These are phyloP conservation scores for Clarias gariepinus DNA, from an alignment of 2,113 vertebrate genomes.

Conservation along the genomic window DNA sequence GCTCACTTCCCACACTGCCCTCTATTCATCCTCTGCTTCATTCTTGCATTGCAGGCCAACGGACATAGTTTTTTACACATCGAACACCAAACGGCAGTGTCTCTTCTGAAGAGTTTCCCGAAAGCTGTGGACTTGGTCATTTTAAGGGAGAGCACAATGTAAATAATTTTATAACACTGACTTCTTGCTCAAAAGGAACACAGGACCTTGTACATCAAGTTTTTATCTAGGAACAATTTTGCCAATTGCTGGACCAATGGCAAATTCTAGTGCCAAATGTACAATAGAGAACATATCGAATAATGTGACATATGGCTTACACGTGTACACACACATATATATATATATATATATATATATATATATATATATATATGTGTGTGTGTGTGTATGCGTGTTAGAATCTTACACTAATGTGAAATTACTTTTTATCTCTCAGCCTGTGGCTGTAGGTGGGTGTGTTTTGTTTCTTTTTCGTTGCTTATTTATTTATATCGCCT, in stretches of 20 bases:
- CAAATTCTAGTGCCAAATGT: conserved; percentile 99
- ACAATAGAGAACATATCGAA: conserved; percentile 82
- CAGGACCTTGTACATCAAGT: conserved; percentile 57
- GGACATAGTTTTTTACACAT: conserved; percentile 99
- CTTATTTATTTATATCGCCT: conserved; percentile 69
- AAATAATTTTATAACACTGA: conserved; percentile 78
- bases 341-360: conserved; percentile 51
- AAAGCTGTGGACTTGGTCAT: conserved; percentile 98
- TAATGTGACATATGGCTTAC: conserved; percentile 67
- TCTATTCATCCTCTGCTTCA: conserved; percentile 63
- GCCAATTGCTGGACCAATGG: conserved; percentile 99
- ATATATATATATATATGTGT: background rate
- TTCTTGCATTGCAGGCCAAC: conserved; percentile 90
- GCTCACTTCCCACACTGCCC: conserved; percentile 48
- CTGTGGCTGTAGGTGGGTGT: conserved; percentile 84
- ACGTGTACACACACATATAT: background rate
- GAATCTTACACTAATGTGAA: conserved; percentile 76
- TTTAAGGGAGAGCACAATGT: conserved; percentile 96
- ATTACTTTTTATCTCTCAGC: conserved; percentile 81
- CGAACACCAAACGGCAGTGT: conserved; percentile 97
- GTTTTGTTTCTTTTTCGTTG: conserved; percentile 63
- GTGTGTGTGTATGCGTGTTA: conserved; percentile 64
- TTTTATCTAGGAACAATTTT: conserved; percentile 84
- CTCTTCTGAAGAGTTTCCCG: conserved; percentile 99
- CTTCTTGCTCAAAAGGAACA: conserved; percentile 64